Evolutionary conservation across 2,797 vertebrate species (phyloP).

Genomic region (Sebastes nivosus): DNA sequence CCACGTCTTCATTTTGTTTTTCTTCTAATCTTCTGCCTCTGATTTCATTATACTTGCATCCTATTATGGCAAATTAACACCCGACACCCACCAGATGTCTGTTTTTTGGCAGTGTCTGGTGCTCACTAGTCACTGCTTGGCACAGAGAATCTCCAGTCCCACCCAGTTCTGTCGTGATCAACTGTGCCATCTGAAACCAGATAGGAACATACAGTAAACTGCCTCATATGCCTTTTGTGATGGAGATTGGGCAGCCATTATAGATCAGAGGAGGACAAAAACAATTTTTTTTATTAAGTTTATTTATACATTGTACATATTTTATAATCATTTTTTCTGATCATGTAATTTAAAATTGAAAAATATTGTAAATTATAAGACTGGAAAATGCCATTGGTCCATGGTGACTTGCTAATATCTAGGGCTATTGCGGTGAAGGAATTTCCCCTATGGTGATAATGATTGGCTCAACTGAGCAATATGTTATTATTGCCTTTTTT

Average conservation of each 20-base stretch:
- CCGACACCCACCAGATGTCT: slow-evolving; percentile 40
- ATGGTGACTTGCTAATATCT: not conserved
- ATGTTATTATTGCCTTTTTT: too few relatives aligned
- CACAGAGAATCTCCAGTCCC: slow-evolving; percentile 3
- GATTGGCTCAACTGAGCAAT: too few relatives aligned
- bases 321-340: not conserved
- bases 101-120: slow-evolving; percentile 18
- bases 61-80: slow-evolving; percentile 32
- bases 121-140: slow-evolving; percentile 3
- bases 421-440: too few relatives aligned
- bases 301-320: not conserved
- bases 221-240: not conserved
- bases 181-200: not conserved
- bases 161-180: slow-evolving; percentile 1
- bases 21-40: slow-evolving; percentile 10
- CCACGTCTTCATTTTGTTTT: slow-evolving; percentile 18
- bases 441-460: too few relatives aligned
- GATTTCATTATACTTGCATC: slow-evolving; percentile 31
- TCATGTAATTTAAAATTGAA: not conserved
- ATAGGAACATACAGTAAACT: not conserved
- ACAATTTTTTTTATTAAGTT: not conserved
- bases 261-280: not conserved
- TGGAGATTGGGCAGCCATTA: not conserved
- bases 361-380: not conserved
- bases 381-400: not conserved